Evolutionary conservation across 2,797 vertebrate species (phyloP), one percentile per base, ranked within the genome.

Genomic region (Periparus ater): DNA sequence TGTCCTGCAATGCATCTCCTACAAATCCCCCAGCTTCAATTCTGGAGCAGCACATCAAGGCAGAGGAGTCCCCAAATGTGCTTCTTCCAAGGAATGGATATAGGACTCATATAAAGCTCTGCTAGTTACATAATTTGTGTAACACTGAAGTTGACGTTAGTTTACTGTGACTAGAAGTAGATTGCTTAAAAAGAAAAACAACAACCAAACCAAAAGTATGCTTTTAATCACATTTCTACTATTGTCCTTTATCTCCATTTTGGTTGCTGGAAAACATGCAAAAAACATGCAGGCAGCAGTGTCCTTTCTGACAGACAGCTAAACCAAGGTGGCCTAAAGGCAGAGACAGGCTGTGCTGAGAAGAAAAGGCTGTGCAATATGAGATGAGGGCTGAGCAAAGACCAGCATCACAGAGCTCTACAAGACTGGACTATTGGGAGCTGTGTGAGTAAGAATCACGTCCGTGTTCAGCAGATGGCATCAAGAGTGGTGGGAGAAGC

Each of bases 21-120:
- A 54, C 16, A 58, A 60, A 67, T 16, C 22, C 36, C 26, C 45
- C 57, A 63, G 32, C 38, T 54, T 34, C 15, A 75, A 40, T 57
- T 74, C 54, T 25, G 50, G 26, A 86, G 26, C 11, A 57, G 42
- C 22, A 32, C 22, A 40, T 11, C 0, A 0, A 54, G 30, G 42
- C 13, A 84, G 30, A 72, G 29, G 10, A 72, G 23, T 4, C 11
- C 19, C 2, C 5, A 48, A 0, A 7, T 6, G 3, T 8, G 25
- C 6, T 73, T 16, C 11, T 61, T 61, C 36, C 30, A n/a, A 65
- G 45, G 5, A 38, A 80, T 11, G 10, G 36, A 20, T 54, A 55
- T 13, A 48, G 17, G 11, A 91, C 77, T 17, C 40, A 8, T 5
- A 62, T 3, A 36, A 62, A 75, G 1, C 11, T 65, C n/a, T 54